phyloP scores from a whole-genome alignment of 2,888 invertebrate species.

The Ptychoptera albimana region DNA sequence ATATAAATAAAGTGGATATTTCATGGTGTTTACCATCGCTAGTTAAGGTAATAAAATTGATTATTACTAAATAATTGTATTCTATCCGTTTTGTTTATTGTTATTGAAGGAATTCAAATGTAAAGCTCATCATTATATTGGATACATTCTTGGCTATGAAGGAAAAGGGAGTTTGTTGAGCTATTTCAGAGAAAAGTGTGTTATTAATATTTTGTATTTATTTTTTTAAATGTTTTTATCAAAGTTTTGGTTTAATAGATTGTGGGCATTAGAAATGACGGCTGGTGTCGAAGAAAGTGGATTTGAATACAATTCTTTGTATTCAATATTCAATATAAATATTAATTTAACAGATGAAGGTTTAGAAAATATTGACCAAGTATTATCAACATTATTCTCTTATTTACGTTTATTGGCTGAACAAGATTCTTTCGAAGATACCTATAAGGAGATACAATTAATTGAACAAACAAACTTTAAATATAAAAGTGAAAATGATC shows the following conservation, averaged over 20 bases:
- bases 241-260: constrained; percentile 29
- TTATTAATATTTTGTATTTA: constrained; percentile 8
- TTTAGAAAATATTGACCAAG: constrained; percentile 35
- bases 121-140: constrained; percentile 48
- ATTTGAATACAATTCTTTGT: constrained; percentile 63
- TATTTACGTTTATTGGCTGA: constrained; percentile 57
- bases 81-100: constrained; percentile 2
- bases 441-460: constrained; percentile 50
- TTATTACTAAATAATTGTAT: background rate
- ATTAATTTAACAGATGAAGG: constrained; percentile 67
- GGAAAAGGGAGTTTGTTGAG: constrained; percentile 71
- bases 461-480: constrained; percentile 61
- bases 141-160: constrained; percentile 71
- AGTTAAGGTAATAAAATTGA: constrained; percentile 12
- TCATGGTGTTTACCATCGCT: constrained; percentile 27
- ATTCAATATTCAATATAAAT: constrained; percentile 55
- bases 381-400: constrained; percentile 60
- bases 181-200: constrained; percentile 53
- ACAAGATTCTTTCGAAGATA: constrained; percentile 48
- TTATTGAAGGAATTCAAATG: constrained; percentile 21
- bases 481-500: constrained; percentile 51
- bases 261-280: constrained; percentile 59
- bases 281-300: constrained; percentile 60
- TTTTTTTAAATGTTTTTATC: too few species aligned
- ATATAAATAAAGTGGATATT: constrained; percentile 44